phyloP scores from a whole-genome alignment of 2,113 vertebrate species.

The Ophiodon elongatus region DNA sequence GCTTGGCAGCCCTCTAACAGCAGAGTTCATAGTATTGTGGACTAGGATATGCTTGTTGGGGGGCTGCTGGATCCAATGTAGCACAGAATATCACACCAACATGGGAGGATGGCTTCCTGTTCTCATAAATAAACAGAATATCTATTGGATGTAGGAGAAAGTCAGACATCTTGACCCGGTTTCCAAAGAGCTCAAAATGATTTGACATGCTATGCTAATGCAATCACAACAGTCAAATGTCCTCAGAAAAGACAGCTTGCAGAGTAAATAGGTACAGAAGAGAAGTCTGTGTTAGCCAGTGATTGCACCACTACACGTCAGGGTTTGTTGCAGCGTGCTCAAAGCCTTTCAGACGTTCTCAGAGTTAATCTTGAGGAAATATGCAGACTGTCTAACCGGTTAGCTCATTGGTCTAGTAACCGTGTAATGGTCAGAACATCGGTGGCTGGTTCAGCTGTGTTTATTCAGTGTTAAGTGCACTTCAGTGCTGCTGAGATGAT shows the following conservation, averaged over 20 bases:
- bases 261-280: not conserved
- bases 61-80: slow-evolving; percentile 29
- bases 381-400: slow-evolving; percentile 22
- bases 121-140: slow-evolving; percentile 2
- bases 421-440: slow-evolving; percentile 7
- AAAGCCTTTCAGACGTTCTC: slow-evolving; percentile 9
- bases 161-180: not conserved
- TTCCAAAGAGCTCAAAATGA: not conserved
- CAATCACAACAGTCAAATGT: not conserved
- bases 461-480: slow-evolving; percentile 13
- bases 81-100: slow-evolving; percentile 21
- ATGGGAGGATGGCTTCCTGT: not conserved
- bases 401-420: slow-evolving; percentile 11
- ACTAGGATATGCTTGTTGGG: slow-evolving; percentile 23
- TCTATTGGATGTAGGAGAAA: not conserved
- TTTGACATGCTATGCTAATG: not conserved
- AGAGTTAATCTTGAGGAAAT: slow-evolving; percentile 23
- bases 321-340: slow-evolving; percentile 9
- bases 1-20: slow-evolving; percentile 71
- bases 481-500: slow-evolving; percentile 30
- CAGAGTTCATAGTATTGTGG: slow-evolving; percentile 52
- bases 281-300: not conserved
- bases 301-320: slow-evolving; percentile 8
- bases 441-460: slow-evolving; percentile 8
- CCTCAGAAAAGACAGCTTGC: not conserved